A percentile compares a stretch with the other conserved stretches of the same genome.
phyloP scores from a whole-genome alignment of 2,113 vertebrate genomes.

The Laticauda laticaudata region DNA sequence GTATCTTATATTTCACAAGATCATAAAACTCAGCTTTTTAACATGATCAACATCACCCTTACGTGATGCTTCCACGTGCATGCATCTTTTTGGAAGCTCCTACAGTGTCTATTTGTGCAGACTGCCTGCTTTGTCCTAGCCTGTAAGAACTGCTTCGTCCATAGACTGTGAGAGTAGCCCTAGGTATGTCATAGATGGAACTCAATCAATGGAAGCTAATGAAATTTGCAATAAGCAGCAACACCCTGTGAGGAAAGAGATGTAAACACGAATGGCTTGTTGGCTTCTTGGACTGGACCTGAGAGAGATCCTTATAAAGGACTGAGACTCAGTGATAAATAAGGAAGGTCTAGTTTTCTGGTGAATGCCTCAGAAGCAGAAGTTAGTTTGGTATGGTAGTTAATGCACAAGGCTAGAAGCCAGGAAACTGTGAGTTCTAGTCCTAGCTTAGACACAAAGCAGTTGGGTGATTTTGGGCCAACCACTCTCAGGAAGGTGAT shows the following conservation, averaged over 20 bases:
- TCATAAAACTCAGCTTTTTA: neutral
- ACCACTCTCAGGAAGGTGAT: neutral
- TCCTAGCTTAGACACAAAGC: neutral
- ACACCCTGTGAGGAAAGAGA: neutral
- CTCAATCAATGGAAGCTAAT: neutral
- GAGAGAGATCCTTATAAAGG: neutral
- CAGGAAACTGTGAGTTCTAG: neutral
- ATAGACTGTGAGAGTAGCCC: neutral
- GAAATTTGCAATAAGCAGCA: neutral
- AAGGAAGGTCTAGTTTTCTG: neutral
- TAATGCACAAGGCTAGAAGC: neutral
- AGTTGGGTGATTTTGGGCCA: neutral
- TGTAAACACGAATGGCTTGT: neutral
- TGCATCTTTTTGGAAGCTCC: neutral
- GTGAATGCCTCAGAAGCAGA: neutral
- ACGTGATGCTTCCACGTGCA: neutral
- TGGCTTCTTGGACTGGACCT: neutral
- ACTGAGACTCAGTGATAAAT: neutral
- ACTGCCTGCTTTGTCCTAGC: neutral
- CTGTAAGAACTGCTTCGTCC: neutral
- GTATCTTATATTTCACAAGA: neutral
- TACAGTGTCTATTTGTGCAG: neutral
- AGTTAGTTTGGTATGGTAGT: neutral
- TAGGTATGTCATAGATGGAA: neutral
- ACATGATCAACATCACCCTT: neutral